Conservation (phyloP, 2,888 invertebrate species). For the Agriopis leucophaearia region DNA sequence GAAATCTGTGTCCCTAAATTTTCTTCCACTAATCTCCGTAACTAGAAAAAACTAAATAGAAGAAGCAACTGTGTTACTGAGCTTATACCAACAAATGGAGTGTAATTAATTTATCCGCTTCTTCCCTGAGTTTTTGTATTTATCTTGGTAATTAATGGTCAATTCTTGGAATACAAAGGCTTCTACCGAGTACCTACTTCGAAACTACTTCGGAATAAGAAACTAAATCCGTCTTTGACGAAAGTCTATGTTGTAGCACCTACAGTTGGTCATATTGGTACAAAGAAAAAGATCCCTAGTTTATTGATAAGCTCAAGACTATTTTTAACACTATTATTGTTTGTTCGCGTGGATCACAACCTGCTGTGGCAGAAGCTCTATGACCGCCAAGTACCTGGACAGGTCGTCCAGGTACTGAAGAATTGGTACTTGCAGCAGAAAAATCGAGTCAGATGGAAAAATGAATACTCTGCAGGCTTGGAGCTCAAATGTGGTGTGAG, state of each 20-base stretch:
- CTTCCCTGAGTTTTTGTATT: conserved; percentile 26
- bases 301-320: no score
- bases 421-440: no score
- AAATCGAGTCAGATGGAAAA: no score
- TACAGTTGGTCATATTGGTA: not conserved
- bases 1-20: not conserved
- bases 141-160: conserved; percentile 29
- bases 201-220: not conserved
- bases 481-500: no score
- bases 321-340: no score
- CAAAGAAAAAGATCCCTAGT: no score
- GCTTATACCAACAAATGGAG: conserved; percentile 19
- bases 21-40: not conserved
- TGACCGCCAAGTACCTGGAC: no score
- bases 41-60: conserved; percentile 10
- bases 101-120: conserved; percentile 29
- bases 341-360: no score
- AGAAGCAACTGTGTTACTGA: conserved; percentile 16
- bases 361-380: no score
- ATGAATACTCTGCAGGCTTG: no score
- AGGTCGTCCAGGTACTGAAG: no score
- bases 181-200: conserved; percentile 3
- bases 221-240: not conserved
- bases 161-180: conserved; percentile 23
- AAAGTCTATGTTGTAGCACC: not conserved